Conservation (phyloP, 2,113 vertebrate genomes). For the Ailuropoda melanoleuca region DNA sequence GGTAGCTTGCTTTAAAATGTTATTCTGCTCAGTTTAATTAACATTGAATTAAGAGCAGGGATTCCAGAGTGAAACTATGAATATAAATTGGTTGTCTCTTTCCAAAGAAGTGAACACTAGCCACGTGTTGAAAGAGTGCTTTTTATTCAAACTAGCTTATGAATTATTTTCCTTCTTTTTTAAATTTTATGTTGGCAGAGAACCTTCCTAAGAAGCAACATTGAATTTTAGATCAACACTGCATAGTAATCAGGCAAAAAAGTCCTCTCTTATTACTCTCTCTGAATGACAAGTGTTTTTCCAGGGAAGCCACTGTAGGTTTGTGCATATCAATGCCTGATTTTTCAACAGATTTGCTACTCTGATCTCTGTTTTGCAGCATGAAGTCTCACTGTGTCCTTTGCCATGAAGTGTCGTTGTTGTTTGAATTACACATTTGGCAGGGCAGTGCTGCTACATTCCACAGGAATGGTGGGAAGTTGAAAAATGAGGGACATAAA, state of each 20-base stretch:
- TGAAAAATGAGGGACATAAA: not conserved
- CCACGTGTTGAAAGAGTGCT: not conserved
- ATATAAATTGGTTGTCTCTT: not conserved
- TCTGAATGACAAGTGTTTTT: not conserved
- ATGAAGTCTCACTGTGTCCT: not conserved
- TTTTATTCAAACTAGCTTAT: not conserved
- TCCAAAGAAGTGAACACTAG: not conserved
- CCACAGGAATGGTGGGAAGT: not conserved
- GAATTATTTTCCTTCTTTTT: slow-evolving; percentile 5
- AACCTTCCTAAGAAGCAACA: not conserved
- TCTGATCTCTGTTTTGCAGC: not conserved
- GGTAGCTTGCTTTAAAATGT: not conserved
- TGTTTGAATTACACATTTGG: not conserved
- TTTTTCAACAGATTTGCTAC: not conserved
- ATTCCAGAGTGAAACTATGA: slow-evolving; percentile 23
- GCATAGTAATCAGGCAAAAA: not conserved
- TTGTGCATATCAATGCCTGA: not conserved
- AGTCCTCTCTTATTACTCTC: not conserved
- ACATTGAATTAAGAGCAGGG: not conserved
- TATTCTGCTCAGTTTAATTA: not conserved
- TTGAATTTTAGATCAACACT: slow-evolving; percentile 11
- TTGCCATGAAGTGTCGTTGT: not conserved
- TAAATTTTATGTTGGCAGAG: not conserved
- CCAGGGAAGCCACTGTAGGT: not conserved
- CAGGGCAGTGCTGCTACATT: not conserved